A percentile compares a stretch with the other conserved stretches of the same genome.
Conservation (phyloP, 2,113 vertebrate species). For the Eolophus roseicapilla region DNA sequence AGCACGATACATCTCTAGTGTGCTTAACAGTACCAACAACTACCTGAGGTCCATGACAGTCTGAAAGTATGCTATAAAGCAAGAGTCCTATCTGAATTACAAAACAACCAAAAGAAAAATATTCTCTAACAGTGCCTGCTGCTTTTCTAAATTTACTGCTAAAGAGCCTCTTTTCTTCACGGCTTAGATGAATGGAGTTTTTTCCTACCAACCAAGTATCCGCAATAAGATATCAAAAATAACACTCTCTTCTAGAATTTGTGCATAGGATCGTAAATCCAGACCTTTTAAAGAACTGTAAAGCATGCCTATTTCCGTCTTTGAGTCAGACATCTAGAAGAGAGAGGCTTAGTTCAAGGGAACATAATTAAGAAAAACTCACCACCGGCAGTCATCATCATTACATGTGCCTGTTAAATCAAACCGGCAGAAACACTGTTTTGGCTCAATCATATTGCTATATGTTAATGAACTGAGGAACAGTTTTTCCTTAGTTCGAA, state of each 20-base stretch:
- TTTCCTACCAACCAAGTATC: background rate
- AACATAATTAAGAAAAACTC: constrained; percentile 50
- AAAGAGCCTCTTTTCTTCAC: background rate
- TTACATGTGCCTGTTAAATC: constrained; percentile 96
- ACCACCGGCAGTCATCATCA: constrained; percentile 93
- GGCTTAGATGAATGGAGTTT: background rate
- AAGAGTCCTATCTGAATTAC: background rate
- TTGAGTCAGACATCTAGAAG: background rate
- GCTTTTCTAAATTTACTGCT: background rate
- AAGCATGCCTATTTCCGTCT: background rate
- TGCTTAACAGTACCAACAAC: background rate
- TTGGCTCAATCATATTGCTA: constrained; percentile 89
- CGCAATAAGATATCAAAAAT: background rate
- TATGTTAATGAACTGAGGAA: constrained; percentile 88
- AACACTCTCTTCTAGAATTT: background rate
- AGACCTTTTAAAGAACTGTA: background rate
- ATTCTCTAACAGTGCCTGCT: background rate
- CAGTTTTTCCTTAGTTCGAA: constrained; percentile 95
- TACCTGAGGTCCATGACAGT: background rate
- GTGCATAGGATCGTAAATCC: background rate
- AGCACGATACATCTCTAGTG: background rate
- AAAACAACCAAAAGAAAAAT: background rate
- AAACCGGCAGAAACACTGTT: constrained; percentile 91
- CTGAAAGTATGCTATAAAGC: background rate
- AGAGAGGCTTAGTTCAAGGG: background rate